Base-by-base conservation (phyloP, 2,888 invertebrate genomes). In the Eupithecia exiguata region DNA sequence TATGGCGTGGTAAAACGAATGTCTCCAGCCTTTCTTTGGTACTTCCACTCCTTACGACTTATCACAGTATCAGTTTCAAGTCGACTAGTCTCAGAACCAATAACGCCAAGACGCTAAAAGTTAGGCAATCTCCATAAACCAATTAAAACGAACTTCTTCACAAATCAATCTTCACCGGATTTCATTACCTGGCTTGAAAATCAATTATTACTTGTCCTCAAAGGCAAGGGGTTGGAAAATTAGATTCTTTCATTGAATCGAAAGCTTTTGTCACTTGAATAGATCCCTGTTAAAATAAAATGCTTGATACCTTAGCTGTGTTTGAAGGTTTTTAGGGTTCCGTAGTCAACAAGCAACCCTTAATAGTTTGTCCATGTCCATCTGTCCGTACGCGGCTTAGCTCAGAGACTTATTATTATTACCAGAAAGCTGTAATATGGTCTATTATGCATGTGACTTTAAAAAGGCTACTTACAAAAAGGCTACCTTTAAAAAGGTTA, bases 221-320 rank as follows among this genome's bases (percentile, higher is more conserved):
- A 81, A 72, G 38, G 76, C 74, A 73, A 71, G 76, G 78, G 73
- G 70, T 77, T 74, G 66, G 78, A 71, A 80, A 85, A 84, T 83
- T 82, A 71, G 71, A 78, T 83, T 79, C 77, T 77, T 79, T 79
- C 74, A 81, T 73, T 79, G 80, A 68, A 68, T 72, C 70, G 70
- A 72, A 72, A 63, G 67, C 68, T 71, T 74, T 71, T 30, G 63
- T 66, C 40, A 12, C 25, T 63, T 75, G 66, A 82, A 83, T 75
- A 66, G 65, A 62, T 71, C 71, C 70, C 67, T 70, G 74, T 38
- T 61, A n/a, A 65, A 65, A 40, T 40, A 65, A 12, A 65, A 21
- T 10, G 2, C 25, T 66, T 40, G 16, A 21, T 43, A 66, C 40
- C 36, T 25, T 38, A 1, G 25, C n/a, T 66, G 66, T 43, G 40